These are phyloP conservation scores for Connochaetes taurinus DNA, from an alignment of 2,113 vertebrate genomes.

Conservation along the genomic window DNA sequence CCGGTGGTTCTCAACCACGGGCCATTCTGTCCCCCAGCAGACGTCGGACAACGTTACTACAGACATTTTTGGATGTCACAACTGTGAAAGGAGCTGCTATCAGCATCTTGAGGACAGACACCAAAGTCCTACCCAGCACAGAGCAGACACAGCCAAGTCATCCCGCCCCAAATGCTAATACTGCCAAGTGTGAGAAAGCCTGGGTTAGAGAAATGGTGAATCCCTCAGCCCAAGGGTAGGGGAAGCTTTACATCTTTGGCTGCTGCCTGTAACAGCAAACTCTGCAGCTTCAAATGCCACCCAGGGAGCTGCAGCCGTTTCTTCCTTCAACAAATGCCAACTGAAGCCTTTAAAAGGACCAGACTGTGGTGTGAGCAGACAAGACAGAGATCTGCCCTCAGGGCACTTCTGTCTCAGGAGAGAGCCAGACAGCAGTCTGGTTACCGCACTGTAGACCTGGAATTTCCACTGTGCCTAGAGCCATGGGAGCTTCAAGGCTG, in stretches of 20 bases:
- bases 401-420: background rate
- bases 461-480: background rate
- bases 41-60: background rate
- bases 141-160: background rate
- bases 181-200: background rate
- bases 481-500: background rate
- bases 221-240: no score
- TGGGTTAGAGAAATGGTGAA: background rate
- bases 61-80: background rate
- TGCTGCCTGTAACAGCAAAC: background rate
- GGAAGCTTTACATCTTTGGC: background rate
- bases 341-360: background rate
- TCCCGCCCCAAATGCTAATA: no score
- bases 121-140: no score
- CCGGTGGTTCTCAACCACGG: background rate
- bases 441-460: background rate
- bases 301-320: background rate
- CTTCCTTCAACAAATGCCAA: background rate
- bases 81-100: background rate
- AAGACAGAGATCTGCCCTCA: background rate
- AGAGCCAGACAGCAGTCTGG: fast-evolving
- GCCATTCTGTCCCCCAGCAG: background rate
- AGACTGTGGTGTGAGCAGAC: background rate
- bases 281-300: background rate
- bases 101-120: background rate